These are phyloP conservation scores for Caenorhabditis sulstoni DNA, from an alignment of 2,888 invertebrate genomes.

Conservation along the genomic window DNA sequence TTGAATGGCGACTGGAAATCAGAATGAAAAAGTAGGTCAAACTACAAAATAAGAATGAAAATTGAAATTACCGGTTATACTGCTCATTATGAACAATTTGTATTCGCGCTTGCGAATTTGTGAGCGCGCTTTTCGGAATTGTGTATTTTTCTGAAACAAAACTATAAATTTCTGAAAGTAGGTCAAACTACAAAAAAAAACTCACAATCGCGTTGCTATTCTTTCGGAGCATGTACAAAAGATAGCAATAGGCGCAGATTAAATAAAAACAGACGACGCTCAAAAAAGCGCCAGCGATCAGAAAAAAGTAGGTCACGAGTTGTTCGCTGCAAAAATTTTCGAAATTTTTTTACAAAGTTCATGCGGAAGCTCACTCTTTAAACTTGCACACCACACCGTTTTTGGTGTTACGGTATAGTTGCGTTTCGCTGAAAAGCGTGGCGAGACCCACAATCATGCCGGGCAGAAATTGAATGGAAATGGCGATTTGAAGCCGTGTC, in stretches of 20 bases:
- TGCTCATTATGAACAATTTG: slow-evolving; percentile 50
- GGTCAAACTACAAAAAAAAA: neutral
- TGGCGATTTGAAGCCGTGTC: slow-evolving; percentile 34
- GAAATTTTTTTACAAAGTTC: neutral
- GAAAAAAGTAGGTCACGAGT: slow-evolving; percentile 26
- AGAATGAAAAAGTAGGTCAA: neutral
- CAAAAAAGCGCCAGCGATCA: slow-evolving; percentile 38
- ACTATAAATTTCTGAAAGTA: no score
- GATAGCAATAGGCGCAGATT: slow-evolving; percentile 40
- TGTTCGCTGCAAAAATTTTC: slow-evolving; percentile 23
- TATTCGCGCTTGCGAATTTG: slow-evolving; percentile 29
- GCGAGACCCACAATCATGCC: slow-evolving; percentile 35
- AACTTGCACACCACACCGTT: slow-evolving; percentile 44
- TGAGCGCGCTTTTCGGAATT: slow-evolving; percentile 20
- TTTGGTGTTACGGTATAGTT: slow-evolving; percentile 32
- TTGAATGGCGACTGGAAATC: slow-evolving; percentile 55
- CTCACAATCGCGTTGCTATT: slow-evolving; percentile 37
- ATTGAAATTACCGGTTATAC: slow-evolving; percentile 27
- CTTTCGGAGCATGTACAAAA: slow-evolving; percentile 28
- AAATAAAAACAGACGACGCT: slow-evolving; percentile 19
- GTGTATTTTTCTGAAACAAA: slow-evolving; percentile 36
- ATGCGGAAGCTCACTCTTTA: slow-evolving; percentile 10
- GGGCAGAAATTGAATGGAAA: slow-evolving; percentile 43
- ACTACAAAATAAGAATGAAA: neutral
- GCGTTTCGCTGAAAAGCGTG: slow-evolving; percentile 21